Conservation (phyloP, 2,113 vertebrate species). For the Erinaceus europaeus region DNA sequence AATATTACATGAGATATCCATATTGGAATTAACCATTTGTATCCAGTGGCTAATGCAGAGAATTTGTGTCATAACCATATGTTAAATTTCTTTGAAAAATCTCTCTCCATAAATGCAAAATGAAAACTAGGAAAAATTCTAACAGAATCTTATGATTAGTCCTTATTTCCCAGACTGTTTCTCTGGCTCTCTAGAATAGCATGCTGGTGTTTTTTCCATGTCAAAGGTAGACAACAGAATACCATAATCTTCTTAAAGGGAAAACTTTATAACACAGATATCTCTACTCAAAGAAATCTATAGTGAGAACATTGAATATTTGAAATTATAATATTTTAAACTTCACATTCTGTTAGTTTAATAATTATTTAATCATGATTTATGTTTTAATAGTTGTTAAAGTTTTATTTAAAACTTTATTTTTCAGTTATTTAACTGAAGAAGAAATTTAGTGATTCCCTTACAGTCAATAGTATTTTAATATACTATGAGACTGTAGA, state of each 20-base stretch:
- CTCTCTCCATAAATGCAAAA: neutral
- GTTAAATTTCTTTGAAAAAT: neutral
- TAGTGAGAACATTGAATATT: neutral
- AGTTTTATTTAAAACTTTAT: no score
- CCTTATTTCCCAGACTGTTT: neutral
- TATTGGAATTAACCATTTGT: neutral
- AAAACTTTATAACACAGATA: accelerated
- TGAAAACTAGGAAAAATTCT: neutral
- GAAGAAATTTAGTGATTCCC: neutral
- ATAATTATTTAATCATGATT: neutral
- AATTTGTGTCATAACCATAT: neutral
- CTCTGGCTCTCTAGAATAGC: neutral
- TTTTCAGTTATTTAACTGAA: no score
- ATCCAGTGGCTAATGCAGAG: neutral
- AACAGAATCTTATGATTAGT: neutral
- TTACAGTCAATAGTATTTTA: neutral
- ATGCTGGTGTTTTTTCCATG: neutral
- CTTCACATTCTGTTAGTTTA: neutral
- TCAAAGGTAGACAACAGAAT: neutral
- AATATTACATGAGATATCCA: neutral
- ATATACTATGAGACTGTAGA: neutral
- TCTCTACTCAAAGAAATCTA: accelerated
- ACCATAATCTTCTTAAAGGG: neutral
- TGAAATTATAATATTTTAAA: neutral
- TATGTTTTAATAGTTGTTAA: no score